These are phyloP conservation scores for Napeogenes inachia DNA, from an alignment of 2,888 invertebrate genomes.

Conservation along the genomic window DNA sequence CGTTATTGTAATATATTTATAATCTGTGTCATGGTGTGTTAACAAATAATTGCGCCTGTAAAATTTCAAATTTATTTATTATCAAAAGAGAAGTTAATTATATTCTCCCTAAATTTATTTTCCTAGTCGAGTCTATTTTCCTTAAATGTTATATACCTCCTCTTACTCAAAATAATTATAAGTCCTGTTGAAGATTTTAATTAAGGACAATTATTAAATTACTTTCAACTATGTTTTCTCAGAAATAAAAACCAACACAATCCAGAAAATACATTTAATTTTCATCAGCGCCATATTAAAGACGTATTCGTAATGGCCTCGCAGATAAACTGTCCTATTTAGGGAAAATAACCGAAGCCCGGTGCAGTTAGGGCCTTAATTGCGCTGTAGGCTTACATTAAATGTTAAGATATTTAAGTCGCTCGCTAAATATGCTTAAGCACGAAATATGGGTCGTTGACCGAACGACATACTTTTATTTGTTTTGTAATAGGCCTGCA, in stretches of 20 bases:
- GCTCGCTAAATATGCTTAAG: constrained; percentile 5
- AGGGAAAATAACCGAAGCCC: constrained; percentile 52
- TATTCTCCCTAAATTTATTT: too few species aligned
- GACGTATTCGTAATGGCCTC: constrained; percentile 44
- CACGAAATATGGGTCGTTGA: background rate
- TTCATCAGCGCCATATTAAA: constrained; percentile 6
- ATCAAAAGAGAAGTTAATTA: too few species aligned
- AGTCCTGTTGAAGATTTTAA: too few species aligned
- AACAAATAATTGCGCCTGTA: background rate
- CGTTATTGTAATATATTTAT: background rate
- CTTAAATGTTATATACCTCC: too few species aligned
- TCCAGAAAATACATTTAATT: background rate
- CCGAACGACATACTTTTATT: background rate
- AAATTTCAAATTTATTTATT: background rate
- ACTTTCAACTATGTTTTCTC: too few species aligned
- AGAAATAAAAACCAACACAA: too few species aligned
- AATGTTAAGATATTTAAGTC: constrained; percentile 15
- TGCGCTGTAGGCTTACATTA: constrained; percentile 39
- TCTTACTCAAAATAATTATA: too few species aligned
- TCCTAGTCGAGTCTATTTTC: too few species aligned
- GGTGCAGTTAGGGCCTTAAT: constrained; percentile 52
- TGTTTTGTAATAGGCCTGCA: too few species aligned
- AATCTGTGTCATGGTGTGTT: background rate
- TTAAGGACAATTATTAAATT: too few species aligned
- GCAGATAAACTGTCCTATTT: constrained; percentile 42